Conservation (phyloP, 2,888 invertebrate genomes). For the Pollenia labialis region DNA sequence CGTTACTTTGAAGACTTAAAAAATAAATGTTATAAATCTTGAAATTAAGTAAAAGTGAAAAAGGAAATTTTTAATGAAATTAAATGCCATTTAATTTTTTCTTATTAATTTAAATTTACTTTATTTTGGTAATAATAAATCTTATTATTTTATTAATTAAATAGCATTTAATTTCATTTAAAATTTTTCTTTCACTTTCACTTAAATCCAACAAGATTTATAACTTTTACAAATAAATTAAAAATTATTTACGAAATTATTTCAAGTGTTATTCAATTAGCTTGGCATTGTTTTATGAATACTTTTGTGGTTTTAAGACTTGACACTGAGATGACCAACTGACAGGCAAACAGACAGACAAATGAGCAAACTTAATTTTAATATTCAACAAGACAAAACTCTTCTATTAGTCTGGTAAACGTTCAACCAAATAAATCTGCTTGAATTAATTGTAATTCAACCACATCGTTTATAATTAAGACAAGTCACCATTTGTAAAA, state of each 20-base stretch:
- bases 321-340: conserved; percentile 49
- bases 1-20: too few relatives aligned
- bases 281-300: background rate
- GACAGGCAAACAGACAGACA: background rate
- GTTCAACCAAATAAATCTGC: conserved; percentile 27
- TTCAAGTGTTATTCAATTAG: conserved; percentile 47
- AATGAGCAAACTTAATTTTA: conserved; percentile 23
- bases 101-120: background rate
- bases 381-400: conserved; percentile 4
- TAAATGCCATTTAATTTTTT: background rate
- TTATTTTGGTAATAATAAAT: too few relatives aligned
- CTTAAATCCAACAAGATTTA: background rate
- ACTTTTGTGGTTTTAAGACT: conserved; percentile 42
- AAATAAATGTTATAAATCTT: too few relatives aligned
- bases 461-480: conserved; percentile 47
- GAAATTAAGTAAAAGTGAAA: too few relatives aligned
- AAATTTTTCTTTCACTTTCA: conserved; percentile 14
- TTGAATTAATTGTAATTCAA: conserved; percentile 53
- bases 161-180: background rate
- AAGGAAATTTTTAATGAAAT: too few relatives aligned
- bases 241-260: background rate
- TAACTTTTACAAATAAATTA: background rate
- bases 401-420: background rate
- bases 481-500: conserved; percentile 8
- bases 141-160: background rate